Evolutionary conservation across 1,140 invertebrate genomes (phyloP).

Genomic region (Oryctes rhinoceros): DNA sequence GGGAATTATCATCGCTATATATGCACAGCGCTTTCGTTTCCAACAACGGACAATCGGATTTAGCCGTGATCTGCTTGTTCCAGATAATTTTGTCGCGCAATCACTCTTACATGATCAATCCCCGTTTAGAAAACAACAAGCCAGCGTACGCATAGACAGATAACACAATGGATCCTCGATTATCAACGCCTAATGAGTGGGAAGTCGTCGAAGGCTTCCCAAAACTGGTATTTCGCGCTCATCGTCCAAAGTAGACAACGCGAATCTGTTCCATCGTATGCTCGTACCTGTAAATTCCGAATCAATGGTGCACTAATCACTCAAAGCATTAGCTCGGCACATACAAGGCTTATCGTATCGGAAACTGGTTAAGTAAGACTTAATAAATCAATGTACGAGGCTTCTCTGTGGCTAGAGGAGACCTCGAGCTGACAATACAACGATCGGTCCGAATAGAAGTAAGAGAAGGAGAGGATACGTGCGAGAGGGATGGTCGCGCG

Average conservation of each 20-base stretch:
- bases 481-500: neutral
- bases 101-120: neutral
- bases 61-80: neutral
- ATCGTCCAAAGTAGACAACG: neutral
- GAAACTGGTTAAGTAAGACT: slow-evolving; percentile 11
- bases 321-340: neutral
- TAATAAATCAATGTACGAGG: slow-evolving; percentile 11
- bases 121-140: neutral
- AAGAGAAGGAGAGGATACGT: neutral
- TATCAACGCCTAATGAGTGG: too few relatives aligned
- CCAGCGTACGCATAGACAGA: neutral
- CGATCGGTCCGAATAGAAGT: neutral
- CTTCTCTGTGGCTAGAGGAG: neutral
- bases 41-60: too few relatives aligned
- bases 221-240: neutral
- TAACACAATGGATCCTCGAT: neutral
- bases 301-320: slow-evolving; percentile 30
- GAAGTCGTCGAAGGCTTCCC: too few relatives aligned
- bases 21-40: too few relatives aligned
- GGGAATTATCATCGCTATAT: too few relatives aligned
- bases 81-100: neutral
- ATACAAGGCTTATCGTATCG: slow-evolving; percentile 17
- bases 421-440: neutral
- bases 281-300: slow-evolving; percentile 8
- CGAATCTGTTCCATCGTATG: neutral